Evolutionary conservation across 1,140 invertebrate species (phyloP).

Genomic region (Mamestra configurata): DNA sequence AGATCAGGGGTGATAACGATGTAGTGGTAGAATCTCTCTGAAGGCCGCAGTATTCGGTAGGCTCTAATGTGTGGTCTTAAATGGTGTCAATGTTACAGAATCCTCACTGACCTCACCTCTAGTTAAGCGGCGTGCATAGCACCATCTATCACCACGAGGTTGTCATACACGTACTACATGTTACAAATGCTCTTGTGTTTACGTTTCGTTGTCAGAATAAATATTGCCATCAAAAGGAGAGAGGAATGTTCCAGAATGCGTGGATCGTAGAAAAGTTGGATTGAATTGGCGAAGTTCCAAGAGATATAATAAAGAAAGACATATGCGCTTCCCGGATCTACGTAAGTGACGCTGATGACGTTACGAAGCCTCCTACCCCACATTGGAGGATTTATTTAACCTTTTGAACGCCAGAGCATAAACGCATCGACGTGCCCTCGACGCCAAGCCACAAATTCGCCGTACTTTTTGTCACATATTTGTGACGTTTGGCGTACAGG

Average conservation of each 20-base stretch:
- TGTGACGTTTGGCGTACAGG: no score
- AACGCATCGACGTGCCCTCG: no score
- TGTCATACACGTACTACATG: slow-evolving; percentile 5
- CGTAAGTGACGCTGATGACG: slow-evolving; percentile 27
- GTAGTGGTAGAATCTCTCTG: background rate
- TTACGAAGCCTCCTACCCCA: slow-evolving; percentile 19
- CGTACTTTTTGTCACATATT: no score
- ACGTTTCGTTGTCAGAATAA: slow-evolving; percentile 21
- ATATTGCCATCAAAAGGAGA: slow-evolving; percentile 23
- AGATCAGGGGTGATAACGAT: slow-evolving; percentile 8
- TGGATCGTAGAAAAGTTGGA: slow-evolving; percentile 28
- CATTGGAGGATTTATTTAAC: slow-evolving; percentile 32
- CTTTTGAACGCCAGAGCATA: no score
- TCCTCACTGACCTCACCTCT: slow-evolving; percentile 23
- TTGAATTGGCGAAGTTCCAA: slow-evolving; percentile 26
- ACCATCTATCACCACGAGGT: slow-evolving; percentile 9
- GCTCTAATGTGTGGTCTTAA: background rate
- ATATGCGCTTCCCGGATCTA: slow-evolving; percentile 31
- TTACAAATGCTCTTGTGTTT: slow-evolving; percentile 13
- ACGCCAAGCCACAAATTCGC: no score
- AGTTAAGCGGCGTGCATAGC: slow-evolving; percentile 4
- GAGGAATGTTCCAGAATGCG: slow-evolving; percentile 29
- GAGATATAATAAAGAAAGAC: slow-evolving; percentile 37
- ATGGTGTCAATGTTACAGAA: slow-evolving; percentile 33
- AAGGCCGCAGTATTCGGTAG: slow-evolving; percentile 9